Conservation (phyloP, 1,140 invertebrate genomes). For the Harpegnathos saltator region DNA sequence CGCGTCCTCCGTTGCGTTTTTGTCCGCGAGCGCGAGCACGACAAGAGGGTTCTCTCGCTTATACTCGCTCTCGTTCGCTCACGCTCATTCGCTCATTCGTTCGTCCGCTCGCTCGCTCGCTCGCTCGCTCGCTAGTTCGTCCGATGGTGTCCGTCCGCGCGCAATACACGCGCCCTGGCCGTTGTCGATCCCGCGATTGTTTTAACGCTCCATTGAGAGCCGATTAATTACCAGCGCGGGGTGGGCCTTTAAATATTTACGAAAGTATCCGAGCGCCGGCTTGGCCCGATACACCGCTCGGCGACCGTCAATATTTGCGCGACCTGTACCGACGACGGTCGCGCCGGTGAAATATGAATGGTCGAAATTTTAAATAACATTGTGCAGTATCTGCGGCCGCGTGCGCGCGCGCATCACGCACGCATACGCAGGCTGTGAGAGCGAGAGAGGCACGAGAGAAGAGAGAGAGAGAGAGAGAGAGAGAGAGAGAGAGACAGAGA, state of each 20-base stretch:
- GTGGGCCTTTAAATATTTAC: constrained; percentile 63
- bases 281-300: constrained; percentile 41
- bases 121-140: neutral
- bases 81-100: neutral
- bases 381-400: constrained; percentile 55
- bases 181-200: constrained; percentile 43
- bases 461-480: no score
- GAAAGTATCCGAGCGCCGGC: constrained; percentile 57
- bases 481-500: no score
- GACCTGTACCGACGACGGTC: constrained; percentile 28
- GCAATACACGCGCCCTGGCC: neutral
- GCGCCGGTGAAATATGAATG: constrained; percentile 62
- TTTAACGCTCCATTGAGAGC: constrained; percentile 58
- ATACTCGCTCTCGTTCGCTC: neutral
- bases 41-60: constrained; percentile 49
- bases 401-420: neutral
- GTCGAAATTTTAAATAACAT: constrained; percentile 67
- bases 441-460: no score
- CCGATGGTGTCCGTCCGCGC: neutral
- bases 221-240: constrained; percentile 66
- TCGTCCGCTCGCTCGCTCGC: neutral
- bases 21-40: constrained; percentile 42
- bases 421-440: no score
- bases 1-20: constrained; percentile 56
- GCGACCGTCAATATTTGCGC: constrained; percentile 60